Conservation (phyloP, 2,888 invertebrate genomes). For the Epistrophe eligans region DNA sequence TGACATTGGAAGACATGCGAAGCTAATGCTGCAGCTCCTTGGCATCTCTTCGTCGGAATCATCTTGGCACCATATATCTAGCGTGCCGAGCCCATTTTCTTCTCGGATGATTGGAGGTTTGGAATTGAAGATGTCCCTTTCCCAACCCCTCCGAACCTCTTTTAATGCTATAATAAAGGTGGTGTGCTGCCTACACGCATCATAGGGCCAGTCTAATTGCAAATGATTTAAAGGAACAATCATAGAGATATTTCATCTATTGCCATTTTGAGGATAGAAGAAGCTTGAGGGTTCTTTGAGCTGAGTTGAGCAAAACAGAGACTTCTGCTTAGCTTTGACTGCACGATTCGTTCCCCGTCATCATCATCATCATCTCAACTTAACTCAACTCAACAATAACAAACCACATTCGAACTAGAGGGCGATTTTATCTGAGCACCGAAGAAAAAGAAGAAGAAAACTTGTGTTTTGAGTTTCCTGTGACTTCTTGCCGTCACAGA, state of each 20-base stretch:
- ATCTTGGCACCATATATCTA: constrained; percentile 35
- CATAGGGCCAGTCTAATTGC: constrained; percentile 72
- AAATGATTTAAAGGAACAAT: constrained; percentile 64
- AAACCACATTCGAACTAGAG: constrained; percentile 34
- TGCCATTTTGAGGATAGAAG: constrained; percentile 45
- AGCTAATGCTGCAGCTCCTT: constrained; percentile 59
- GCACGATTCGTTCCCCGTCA: constrained; percentile 52
- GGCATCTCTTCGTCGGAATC: constrained; percentile 52
- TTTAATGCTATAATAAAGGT: neutral
- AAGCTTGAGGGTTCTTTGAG: constrained; percentile 20
- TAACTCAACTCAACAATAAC: constrained; percentile 48
- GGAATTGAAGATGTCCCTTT: constrained; percentile 15
- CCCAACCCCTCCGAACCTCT: neutral
- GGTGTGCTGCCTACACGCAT: constrained; percentile 39
- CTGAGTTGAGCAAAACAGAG: neutral
- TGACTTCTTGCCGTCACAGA: constrained; percentile 56
- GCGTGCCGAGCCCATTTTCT: constrained; percentile 66
- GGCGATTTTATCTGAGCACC: constrained; percentile 3
- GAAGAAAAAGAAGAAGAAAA: constrained; percentile 1
- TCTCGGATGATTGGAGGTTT: constrained; percentile 53
- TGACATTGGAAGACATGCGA: constrained; percentile 61
- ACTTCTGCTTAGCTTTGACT: constrained; percentile 35
- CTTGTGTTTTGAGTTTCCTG: constrained; percentile 56
- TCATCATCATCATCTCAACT: constrained; percentile 13
- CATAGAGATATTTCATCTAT: constrained; percentile 69